A percentile compares a stretch with the other conserved stretches of the same genome.
Evolutionary conservation across 1,140 invertebrate genomes (phyloP).

Genomic region (Plutomurus gul): DNA sequence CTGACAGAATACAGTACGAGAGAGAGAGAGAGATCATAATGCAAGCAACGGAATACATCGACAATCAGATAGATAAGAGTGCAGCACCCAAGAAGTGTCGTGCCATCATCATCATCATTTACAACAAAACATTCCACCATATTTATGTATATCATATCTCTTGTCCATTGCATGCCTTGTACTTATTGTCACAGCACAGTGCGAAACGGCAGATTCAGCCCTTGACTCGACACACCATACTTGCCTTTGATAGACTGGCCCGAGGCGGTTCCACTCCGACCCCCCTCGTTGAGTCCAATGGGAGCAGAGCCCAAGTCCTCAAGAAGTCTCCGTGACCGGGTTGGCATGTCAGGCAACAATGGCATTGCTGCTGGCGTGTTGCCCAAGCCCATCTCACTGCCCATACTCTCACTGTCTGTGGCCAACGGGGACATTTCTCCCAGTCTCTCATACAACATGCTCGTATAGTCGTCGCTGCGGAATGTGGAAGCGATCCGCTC

Average conservation of each 20-base stretch:
- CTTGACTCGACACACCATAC: constrained; percentile 52
- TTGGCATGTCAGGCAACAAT: constrained; percentile 67
- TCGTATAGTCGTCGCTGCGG: constrained; percentile 60
- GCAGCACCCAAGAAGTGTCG: neutral
- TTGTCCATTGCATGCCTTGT: constrained; percentile 45
- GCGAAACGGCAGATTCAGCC: constrained; percentile 50
- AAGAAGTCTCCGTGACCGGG: constrained; percentile 65
- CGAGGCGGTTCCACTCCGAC: constrained; percentile 4
- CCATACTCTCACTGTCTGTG: constrained; percentile 57
- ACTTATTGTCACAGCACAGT: constrained; percentile 53
- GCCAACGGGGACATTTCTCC: constrained; percentile 60
- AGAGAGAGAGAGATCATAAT: neutral
- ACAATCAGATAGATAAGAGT: neutral
- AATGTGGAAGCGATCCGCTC: constrained; percentile 63
- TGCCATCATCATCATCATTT: constrained; percentile 4
- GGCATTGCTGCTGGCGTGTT: constrained; percentile 67
- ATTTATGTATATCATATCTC: neutral
- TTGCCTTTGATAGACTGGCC: constrained; percentile 58
- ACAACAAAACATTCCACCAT: constrained; percentile 37
- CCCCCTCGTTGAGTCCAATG: constrained; percentile 55
- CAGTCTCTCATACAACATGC: constrained; percentile 58
- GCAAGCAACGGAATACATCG: constrained; percentile 3
- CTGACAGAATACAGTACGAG: neutral
- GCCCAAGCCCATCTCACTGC: constrained; percentile 56
- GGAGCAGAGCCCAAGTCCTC: constrained; percentile 67